Evolutionary conservation across 2,797 vertebrate genomes (phyloP).

Genomic region (Labeo calbasu): DNA sequence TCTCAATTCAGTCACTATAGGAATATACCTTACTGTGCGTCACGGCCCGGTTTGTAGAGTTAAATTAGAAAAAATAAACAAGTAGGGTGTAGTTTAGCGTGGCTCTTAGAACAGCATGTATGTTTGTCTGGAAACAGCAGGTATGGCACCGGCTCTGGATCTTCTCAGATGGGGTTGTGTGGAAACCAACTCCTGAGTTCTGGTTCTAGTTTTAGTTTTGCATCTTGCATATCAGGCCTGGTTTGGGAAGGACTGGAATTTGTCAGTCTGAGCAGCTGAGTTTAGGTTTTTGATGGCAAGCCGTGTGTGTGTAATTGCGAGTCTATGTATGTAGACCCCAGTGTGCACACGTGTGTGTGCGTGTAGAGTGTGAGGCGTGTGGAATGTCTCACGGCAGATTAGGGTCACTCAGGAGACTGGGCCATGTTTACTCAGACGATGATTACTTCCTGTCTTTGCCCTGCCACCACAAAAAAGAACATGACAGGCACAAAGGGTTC

Average conservation of each 20-base stretch:
- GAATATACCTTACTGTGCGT: background rate
- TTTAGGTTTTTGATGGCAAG: slow-evolving; percentile 71
- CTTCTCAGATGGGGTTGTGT: slow-evolving; percentile 62
- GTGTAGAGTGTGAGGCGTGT: slow-evolving; percentile 68
- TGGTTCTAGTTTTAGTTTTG: slow-evolving; percentile 35
- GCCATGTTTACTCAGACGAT: slow-evolving; percentile 79
- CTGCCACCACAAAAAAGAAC: slow-evolving; percentile 65
- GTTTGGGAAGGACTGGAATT: slow-evolving; percentile 75
- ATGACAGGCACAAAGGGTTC: slow-evolving; percentile 47
- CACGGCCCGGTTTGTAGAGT: slow-evolving; percentile 62
- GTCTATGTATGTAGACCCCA: slow-evolving; percentile 61
- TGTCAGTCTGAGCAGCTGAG: slow-evolving; percentile 79
- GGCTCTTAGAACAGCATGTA: slow-evolving; percentile 61
- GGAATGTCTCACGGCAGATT: slow-evolving; percentile 81
- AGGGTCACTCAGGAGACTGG: slow-evolving; percentile 74
- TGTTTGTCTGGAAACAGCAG: slow-evolving; percentile 71
- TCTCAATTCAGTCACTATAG: background rate
- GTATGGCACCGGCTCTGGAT: slow-evolving; percentile 71
- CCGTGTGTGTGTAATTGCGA: slow-evolving; percentile 65
- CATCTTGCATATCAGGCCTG: slow-evolving; percentile 62
- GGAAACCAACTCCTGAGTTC: slow-evolving; percentile 77
- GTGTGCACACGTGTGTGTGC: slow-evolving; percentile 61
- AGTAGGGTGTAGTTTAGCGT: slow-evolving; percentile 60
- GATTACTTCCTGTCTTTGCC: slow-evolving; percentile 84
- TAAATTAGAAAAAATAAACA: slow-evolving; percentile 77